Evolutionary conservation across 2,888 invertebrate genomes (phyloP).

Genomic region (Leptura quadrifasciata): DNA sequence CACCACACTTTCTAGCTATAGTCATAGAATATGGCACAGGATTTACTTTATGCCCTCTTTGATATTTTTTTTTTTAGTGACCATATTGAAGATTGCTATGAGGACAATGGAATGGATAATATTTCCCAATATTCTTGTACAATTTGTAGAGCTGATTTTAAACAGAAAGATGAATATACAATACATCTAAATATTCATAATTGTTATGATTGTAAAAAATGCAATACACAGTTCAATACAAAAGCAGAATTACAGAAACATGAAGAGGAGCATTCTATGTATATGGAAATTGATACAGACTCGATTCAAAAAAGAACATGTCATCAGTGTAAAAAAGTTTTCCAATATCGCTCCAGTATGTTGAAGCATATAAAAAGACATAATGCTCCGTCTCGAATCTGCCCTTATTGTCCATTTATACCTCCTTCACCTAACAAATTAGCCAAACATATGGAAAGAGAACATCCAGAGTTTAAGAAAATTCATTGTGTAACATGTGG

Average conservation of each 20-base stretch:
- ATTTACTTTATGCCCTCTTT: neutral
- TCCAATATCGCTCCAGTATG: neutral
- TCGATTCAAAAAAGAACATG: neutral
- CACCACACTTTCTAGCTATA: no score
- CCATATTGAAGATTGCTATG: neutral
- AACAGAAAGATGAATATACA: neutral
- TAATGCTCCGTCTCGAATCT: neutral
- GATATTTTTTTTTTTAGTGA: neutral
- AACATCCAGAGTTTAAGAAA: neutral
- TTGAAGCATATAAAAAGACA: neutral
- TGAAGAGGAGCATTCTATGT: neutral
- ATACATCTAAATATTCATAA: neutral
- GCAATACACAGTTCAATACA: neutral
- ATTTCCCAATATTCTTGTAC: neutral
- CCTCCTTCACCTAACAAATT: neutral
- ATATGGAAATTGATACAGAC: neutral
- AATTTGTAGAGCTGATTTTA: neutral
- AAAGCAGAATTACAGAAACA: neutral
- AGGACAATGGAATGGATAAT: neutral
- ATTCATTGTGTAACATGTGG: neutral
- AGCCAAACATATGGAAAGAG: constrained; percentile 1
- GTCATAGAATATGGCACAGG: no score
- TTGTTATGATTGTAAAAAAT: neutral
- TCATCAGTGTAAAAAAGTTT: neutral
- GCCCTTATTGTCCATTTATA: neutral